A percentile compares a stretch with the other conserved stretches of the same genome.
Conservation (phyloP, 2,888 invertebrate genomes). For the Rambutsinella grinnellia region DNA sequence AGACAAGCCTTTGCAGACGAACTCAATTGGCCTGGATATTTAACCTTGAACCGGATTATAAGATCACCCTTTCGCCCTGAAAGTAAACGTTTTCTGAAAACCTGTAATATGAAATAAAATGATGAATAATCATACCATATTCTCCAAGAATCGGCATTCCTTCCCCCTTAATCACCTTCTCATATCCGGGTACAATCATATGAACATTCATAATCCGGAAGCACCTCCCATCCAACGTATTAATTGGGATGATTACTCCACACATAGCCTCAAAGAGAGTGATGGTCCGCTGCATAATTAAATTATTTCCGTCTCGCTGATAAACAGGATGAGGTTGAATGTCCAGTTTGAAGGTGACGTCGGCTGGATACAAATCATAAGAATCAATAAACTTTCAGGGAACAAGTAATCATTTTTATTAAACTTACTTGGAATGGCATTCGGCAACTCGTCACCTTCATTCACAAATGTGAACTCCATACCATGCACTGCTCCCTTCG, state of each 20-base stretch:
- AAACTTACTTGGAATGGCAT: slow-evolving; percentile 76
- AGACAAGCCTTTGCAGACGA: slow-evolving; percentile 70
- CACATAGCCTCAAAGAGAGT: slow-evolving; percentile 79
- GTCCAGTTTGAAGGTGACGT: slow-evolving; percentile 66
- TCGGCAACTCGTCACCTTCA: slow-evolving; percentile 84
- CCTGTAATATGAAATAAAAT: neutral
- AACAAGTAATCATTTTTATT: neutral
- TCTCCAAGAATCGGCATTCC: slow-evolving; percentile 80
- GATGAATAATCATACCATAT: slow-evolving; percentile 70
- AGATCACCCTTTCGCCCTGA: slow-evolving; percentile 75
- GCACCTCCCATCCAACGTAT: slow-evolving; percentile 79
- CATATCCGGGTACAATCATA: slow-evolving; percentile 74
- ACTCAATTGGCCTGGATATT: slow-evolving; percentile 74
- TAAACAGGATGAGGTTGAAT: slow-evolving; percentile 72
- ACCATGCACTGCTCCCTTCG: slow-evolving; percentile 80
- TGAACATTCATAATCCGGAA: slow-evolving; percentile 74
- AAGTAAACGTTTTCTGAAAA: neutral
- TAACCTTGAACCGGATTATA: slow-evolving; percentile 77
- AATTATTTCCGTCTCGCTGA: slow-evolving; percentile 77
- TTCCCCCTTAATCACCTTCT: slow-evolving; percentile 79
- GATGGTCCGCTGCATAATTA: slow-evolving; percentile 75
- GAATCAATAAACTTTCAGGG: neutral
- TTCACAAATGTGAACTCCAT: slow-evolving; percentile 82
- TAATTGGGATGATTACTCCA: slow-evolving; percentile 77
- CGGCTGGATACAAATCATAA: too few relatives aligned